These are phyloP conservation scores for Blennius ocellaris DNA, from an alignment of 2,113 vertebrate species.

Conservation along the genomic window DNA sequence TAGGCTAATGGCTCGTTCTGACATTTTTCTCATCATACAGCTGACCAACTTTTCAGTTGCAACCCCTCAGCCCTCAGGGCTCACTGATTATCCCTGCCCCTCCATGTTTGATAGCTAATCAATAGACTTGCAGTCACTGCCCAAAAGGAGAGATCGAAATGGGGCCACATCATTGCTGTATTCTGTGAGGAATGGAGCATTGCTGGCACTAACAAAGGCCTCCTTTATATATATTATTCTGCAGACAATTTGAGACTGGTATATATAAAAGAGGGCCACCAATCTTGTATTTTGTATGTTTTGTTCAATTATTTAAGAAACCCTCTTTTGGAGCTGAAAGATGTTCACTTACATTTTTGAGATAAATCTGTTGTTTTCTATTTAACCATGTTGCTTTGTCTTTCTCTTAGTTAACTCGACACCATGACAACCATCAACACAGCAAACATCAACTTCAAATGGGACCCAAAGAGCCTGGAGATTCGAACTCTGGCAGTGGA, in stretches of 20 bases:
- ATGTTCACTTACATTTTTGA: too few species aligned
- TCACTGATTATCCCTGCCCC: slow-evolving; percentile 67
- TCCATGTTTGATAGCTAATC: slow-evolving; percentile 72
- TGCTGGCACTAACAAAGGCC: slow-evolving; percentile 28
- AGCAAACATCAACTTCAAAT: slow-evolving; percentile 97
- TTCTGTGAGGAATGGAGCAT: slow-evolving; percentile 31
- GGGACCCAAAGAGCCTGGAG: slow-evolving; percentile 98
- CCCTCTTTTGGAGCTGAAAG: too few species aligned
- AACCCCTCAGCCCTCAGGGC: slow-evolving; percentile 49
- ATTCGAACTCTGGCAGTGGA: slow-evolving; percentile 98
- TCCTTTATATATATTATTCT: too few species aligned
- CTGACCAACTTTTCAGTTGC: slow-evolving; percentile 60
- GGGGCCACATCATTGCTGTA: slow-evolving; percentile 61
- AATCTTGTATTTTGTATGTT: too few species aligned
- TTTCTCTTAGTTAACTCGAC: slow-evolving; percentile 53
- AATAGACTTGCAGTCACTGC: slow-evolving; percentile 64
- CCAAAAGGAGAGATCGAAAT: slow-evolving; percentile 69
- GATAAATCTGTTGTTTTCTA: neutral
- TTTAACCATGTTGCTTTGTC: neutral
- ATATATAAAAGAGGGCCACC: too few species aligned
- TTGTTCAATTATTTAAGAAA: too few species aligned
- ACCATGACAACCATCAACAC: slow-evolving; percentile 92
- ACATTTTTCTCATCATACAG: slow-evolving; percentile 47
- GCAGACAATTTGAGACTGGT: too few species aligned
- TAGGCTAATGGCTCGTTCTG: slow-evolving; percentile 17